Evolutionary conservation across 2,113 vertebrate species (phyloP).

Genomic region (Dryoscopus gambensis): DNA sequence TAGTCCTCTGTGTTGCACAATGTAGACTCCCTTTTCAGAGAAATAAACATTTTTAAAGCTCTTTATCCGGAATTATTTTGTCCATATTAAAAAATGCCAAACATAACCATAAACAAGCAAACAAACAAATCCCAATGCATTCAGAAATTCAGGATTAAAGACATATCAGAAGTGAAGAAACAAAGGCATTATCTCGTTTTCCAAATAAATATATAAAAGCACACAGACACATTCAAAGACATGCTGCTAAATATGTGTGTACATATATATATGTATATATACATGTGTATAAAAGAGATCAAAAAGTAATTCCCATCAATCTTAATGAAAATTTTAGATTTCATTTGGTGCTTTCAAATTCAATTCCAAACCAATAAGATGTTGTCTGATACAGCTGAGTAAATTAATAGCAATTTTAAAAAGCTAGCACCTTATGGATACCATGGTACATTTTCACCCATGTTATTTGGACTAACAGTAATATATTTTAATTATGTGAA

Average conservation of each 20-base stretch:
- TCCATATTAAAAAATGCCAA: neutral
- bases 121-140: neutral
- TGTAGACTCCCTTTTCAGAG: neutral
- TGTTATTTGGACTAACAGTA: neutral
- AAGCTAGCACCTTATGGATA: neutral
- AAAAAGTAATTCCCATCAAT: neutral
- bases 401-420: neutral
- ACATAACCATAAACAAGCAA: neutral
- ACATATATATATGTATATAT: too few relatives aligned
- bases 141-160: neutral
- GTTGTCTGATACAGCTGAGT: neutral
- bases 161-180: neutral
- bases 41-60: slow-evolving; percentile 7
- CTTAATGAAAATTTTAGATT: neutral
- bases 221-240: neutral
- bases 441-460: neutral
- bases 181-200: neutral
- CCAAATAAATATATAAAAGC: neutral
- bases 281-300: neutral
- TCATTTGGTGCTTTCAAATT: neutral
- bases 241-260: neutral
- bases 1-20: neutral
- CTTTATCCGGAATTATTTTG: neutral
- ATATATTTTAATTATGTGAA: neutral
- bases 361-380: neutral